Conservation (phyloP, 2,888 invertebrate genomes). For the Tenthredo notha region DNA sequence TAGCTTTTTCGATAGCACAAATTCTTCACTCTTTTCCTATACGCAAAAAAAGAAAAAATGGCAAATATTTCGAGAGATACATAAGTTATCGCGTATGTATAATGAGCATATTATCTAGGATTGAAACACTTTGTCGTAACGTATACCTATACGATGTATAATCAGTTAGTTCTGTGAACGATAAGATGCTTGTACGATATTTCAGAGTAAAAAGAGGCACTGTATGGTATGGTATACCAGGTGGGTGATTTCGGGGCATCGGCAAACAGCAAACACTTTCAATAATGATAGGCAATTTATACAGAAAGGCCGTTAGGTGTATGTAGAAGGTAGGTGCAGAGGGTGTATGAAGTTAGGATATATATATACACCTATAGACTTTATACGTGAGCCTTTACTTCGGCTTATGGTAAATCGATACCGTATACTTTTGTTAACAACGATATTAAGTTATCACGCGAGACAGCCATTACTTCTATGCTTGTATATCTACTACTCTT, state of each 20-base stretch:
- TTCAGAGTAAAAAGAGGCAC: background rate
- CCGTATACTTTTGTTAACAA: constrained; percentile 72
- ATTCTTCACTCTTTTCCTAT: background rate
- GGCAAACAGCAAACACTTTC: constrained; percentile 36
- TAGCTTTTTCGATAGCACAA: background rate
- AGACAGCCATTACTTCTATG: constrained; percentile 66
- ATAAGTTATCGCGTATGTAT: background rate
- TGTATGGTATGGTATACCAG: background rate
- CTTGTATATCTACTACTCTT: background rate
- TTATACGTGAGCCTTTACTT: constrained; percentile 26
- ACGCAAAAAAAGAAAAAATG: background rate
- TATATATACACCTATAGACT: background rate
- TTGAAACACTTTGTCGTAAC: background rate
- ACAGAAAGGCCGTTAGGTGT: background rate
- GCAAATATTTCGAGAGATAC: background rate
- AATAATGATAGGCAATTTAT: constrained; percentile 39
- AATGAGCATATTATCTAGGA: background rate
- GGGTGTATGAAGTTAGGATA: background rate
- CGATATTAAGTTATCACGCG: constrained; percentile 73
- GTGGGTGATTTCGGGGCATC: constrained; percentile 1
- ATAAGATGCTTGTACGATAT: background rate
- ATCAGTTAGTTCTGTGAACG: background rate
- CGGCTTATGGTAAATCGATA: constrained; percentile 73
- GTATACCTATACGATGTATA: background rate
- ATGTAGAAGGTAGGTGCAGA: background rate